These are phyloP conservation scores for Catalaphyllia jardinei DNA, from an alignment of 64 coral and sea anemone genomes.

Conservation along the genomic window DNA sequence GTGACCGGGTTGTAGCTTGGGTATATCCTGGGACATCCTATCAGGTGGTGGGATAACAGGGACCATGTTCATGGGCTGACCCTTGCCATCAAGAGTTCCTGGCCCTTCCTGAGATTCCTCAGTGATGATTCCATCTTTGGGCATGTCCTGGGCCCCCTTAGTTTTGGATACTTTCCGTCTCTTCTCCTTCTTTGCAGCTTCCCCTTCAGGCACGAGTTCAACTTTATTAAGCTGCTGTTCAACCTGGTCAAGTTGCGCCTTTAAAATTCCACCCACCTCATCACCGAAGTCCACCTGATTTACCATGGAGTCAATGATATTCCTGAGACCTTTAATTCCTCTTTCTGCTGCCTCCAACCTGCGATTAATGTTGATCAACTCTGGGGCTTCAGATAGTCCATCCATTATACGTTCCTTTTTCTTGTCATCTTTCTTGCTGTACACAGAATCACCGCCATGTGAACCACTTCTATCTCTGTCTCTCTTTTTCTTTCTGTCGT, in stretches of 20 bases:
- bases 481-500: conserved; percentile 62
- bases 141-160: conserved; percentile 55
- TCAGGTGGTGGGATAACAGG: conserved; percentile 70
- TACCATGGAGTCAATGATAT: conserved; percentile 93
- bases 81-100: conserved; percentile 28
- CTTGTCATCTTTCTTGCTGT: conserved; percentile 72
- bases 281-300: conserved; percentile 95
- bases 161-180: conserved; percentile 69
- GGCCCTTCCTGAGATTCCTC: conserved; percentile 54
- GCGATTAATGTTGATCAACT: conserved; percentile 77
- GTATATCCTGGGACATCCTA: conserved; percentile 1
- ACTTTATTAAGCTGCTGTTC: conserved; percentile 76
- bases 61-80: conserved; percentile 31
- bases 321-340: conserved; percentile 81
- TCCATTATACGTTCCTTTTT: conserved; percentile 75
- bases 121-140: conserved; percentile 71
- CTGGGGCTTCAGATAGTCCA: conserved; percentile 53
- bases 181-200: conserved; percentile 69
- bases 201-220: conserved; percentile 61
- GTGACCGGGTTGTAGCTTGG: conserved; percentile 25
- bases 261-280: conserved; percentile 81
- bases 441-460: conserved; percentile 26
- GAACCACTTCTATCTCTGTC: conserved; percentile 33
- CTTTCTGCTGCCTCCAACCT: conserved; percentile 78
- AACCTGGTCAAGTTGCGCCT: conserved; percentile 79